Evolutionary conservation across 2,888 invertebrate genomes (phyloP).

Genomic region (Scaptomyza parva): DNA sequence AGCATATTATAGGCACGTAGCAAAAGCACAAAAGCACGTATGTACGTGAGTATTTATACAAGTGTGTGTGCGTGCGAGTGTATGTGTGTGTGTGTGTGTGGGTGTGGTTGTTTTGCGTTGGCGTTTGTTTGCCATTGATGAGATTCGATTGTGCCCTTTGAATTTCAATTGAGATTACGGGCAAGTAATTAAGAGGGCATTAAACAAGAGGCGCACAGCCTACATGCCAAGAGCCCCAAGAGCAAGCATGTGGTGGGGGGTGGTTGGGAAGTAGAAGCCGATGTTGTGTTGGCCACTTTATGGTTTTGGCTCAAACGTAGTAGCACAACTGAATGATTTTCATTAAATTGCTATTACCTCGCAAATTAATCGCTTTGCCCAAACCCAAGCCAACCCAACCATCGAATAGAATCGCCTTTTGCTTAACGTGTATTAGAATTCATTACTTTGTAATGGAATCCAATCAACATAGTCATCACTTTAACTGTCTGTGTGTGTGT

Average conservation of each 20-base stretch:
- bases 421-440: background rate
- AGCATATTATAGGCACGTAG: constrained; percentile 3
- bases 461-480: constrained; percentile 5
- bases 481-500: background rate
- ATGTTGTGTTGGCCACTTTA: constrained; percentile 40
- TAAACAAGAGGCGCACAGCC: constrained; percentile 28
- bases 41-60: background rate
- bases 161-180: constrained; percentile 46
- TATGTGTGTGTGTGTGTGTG: background rate
- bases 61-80: background rate
- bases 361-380: constrained; percentile 69
- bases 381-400: constrained; percentile 48
- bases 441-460: constrained; percentile 6
- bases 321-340: constrained; percentile 72
- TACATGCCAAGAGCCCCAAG: background rate
- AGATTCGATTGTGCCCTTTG: constrained; percentile 22
- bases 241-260: too few relatives aligned
- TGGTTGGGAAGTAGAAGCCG: too few relatives aligned
- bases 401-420: constrained; percentile 1
- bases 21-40: background rate
- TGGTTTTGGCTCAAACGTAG: constrained; percentile 45
- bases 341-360: constrained; percentile 71
- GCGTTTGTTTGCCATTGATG: constrained; percentile 6
- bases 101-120: background rate
- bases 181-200: constrained; percentile 41